These are phyloP conservation scores for Mongoloraphidia duomilia DNA, from an alignment of 2,888 invertebrate genomes.

Conservation along the genomic window DNA sequence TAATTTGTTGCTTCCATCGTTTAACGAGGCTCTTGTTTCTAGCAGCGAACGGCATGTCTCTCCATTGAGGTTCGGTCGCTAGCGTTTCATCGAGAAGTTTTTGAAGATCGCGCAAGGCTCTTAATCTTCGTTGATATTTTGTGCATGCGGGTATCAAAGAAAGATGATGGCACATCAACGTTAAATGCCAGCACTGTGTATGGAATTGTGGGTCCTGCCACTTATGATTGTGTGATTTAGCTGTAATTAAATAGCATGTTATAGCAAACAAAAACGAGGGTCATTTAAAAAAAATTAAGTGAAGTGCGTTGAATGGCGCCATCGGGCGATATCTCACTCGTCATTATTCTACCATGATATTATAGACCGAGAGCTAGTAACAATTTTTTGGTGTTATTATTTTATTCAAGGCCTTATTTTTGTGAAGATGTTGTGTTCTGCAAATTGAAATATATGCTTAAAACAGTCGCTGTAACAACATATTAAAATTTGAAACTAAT, in stretches of 20 bases:
- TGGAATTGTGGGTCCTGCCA: conserved; percentile 82
- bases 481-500: too few relatives aligned
- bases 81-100: conserved; percentile 75
- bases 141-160: conserved; percentile 80
- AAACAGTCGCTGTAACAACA: too few relatives aligned
- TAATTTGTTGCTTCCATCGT: conserved; percentile 78
- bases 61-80: conserved; percentile 71
- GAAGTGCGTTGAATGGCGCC: neutral
- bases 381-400: too few relatives aligned
- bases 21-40: conserved; percentile 73
- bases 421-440: too few relatives aligned
- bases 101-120: conserved; percentile 72
- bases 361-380: too few relatives aligned
- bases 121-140: conserved; percentile 60
- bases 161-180: conserved; percentile 86
- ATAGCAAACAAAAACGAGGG: too few relatives aligned
- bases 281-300: neutral
- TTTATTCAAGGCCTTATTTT: too few relatives aligned
- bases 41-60: conserved; percentile 54
- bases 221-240: conserved; percentile 30
- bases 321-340: neutral
- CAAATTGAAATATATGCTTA: too few relatives aligned
- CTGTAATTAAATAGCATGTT: too few relatives aligned
- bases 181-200: conserved; percentile 94
- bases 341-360: too few relatives aligned